These are phyloP conservation scores for Aleiodes leptofemur DNA, from an alignment of 2,888 invertebrate species.

Conservation along the genomic window DNA sequence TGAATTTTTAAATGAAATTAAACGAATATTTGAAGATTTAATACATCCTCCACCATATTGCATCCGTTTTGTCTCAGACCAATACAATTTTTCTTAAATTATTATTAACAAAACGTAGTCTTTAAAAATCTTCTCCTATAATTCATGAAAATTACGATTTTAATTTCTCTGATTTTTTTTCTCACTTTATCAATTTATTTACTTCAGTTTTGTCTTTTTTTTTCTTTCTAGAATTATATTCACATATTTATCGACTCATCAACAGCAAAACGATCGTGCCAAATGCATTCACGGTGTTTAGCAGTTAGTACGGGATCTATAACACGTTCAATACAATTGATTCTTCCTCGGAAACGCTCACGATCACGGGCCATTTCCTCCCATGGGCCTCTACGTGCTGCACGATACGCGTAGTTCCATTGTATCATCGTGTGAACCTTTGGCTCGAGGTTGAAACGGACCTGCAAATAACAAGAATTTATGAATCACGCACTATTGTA, in stretches of 20 bases:
- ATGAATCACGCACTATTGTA: conserved; percentile 24
- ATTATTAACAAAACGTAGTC: conserved; percentile 23
- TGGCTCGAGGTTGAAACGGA: conserved; percentile 76
- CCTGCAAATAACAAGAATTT: conserved; percentile 70
- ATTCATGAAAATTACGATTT: conserved; percentile 19
- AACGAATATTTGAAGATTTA: too few relatives aligned
- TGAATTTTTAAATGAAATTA: too few relatives aligned
- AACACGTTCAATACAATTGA: conserved; percentile 69
- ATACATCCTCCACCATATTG: conserved; percentile 38
- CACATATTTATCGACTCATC: conserved; percentile 42
- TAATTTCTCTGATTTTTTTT: conserved; percentile 9
- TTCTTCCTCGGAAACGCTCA: conserved; percentile 75
- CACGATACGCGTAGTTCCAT: conserved; percentile 78
- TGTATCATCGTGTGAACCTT: conserved; percentile 76
- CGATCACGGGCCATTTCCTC: conserved; percentile 78
- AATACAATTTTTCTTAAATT: conserved; percentile 33
- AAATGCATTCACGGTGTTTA: conserved; percentile 75
- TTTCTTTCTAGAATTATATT: conserved; percentile 13
- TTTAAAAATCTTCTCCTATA: conserved; percentile 38
- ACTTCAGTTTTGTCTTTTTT: background rate
- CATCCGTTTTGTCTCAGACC: conserved; percentile 27
- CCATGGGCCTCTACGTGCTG: conserved; percentile 79
- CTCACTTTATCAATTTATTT: background rate
- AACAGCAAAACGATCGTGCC: conserved; percentile 72
- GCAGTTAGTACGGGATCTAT: conserved; percentile 74